These are phyloP conservation scores for Emberiza fucata DNA, from an alignment of 2,113 vertebrate species.

Conservation along the genomic window DNA sequence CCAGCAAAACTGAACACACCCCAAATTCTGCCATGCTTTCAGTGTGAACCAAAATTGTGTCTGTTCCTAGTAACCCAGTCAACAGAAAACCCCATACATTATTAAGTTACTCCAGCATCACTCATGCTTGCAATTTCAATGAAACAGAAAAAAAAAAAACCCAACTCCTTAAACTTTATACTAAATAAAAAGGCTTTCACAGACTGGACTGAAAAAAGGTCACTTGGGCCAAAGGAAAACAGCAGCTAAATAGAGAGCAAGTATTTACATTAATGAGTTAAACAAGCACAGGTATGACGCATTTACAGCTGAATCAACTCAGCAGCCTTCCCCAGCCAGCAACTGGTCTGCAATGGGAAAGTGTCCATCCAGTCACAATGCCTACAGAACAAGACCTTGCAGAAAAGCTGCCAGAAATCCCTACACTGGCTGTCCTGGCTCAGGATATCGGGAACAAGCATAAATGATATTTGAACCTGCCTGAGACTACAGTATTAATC, in stretches of 20 bases:
- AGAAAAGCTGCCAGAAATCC: not conserved
- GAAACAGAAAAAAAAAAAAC: not conserved
- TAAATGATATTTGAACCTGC: not conserved
- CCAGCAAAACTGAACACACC: not conserved
- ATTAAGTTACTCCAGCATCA: not conserved
- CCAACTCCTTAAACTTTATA: not conserved
- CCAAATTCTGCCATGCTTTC: not conserved
- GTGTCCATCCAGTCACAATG: accelerated
- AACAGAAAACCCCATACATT: not conserved
- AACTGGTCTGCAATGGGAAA: not conserved
- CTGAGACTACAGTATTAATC: not conserved
- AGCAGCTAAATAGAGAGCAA: not conserved
- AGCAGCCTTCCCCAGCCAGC: not conserved
- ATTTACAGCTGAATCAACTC: not conserved
- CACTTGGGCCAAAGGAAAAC: not conserved
- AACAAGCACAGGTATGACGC: not conserved
- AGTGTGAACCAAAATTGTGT: not conserved
- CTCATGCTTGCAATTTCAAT: not conserved
- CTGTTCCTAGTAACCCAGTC: not conserved
- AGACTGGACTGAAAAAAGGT: not conserved
- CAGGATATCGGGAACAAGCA: not conserved
- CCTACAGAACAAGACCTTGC: not conserved
- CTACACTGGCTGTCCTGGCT: not conserved
- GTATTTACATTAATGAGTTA: not conserved
- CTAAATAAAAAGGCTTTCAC: not conserved